Base-by-base conservation (phyloP, 2,888 invertebrate genomes). In the Latheticus oryzae region DNA sequence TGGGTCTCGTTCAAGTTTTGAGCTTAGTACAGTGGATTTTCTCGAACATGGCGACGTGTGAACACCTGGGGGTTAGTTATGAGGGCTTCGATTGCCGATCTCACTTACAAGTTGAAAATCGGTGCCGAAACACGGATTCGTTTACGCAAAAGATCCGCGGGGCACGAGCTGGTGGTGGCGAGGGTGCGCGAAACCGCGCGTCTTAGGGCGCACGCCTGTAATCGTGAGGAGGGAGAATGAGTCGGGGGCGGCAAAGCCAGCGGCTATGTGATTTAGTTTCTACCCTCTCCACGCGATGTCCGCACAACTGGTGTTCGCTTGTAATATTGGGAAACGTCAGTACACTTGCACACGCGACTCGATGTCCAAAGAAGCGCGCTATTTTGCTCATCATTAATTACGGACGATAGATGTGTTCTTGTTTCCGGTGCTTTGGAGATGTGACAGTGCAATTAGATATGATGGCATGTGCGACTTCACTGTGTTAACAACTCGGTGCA, bases 191-290 rank as follows among this genome's bases (percentile, higher is more conserved):
- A 67, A 68, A 66, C 65, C 64, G 57, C 61, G 60, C 67, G 63
- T 65, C 68, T 66, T 65, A 76, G 69, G 66, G 78, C 77, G 78
- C 78, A 78, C 72, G 76, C 74, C 66, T 73, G 68, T 63, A 67
- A 66, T 68, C 69, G 67, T 66, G 68, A 70, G 71, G 69, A 73
- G 74, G 72, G 73, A 66, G 69, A 67, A 66, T 66, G 70, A 70
- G 69, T 74, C 68, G 73, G 76, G 76, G 77, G 76, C 71, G 74
- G 77, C 70, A 73, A 74, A 72, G 71, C 75, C 74, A 74, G 68
- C 66, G 74, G 75, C 73, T 74, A 73, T 72, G 75, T 72, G 75
- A 76, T 78, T 77, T 76, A 78, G 75, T 76, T 75, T 70, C 71
- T 68, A 68, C 67, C 70, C 66, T 70, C 68, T 62, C 67, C 71